Percentiles rank a stretch among this genome's conserved stretches.
Conservation (phyloP, 2,113 vertebrate species). For the Gavialis gangeticus region DNA sequence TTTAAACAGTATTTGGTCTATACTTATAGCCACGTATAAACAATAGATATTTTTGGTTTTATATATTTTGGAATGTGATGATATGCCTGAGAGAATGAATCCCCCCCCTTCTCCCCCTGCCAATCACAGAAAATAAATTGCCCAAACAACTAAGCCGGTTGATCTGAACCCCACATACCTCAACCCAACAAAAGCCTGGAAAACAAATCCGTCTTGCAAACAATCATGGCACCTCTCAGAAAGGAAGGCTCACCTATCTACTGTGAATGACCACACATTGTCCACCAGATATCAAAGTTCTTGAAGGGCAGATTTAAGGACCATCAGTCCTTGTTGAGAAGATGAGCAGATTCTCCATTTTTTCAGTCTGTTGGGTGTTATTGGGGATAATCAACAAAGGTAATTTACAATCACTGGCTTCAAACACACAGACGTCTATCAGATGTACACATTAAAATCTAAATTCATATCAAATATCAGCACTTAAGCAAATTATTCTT, state of each 20-base stretch:
- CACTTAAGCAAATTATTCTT: constrained; percentile 37
- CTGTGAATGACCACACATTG: neutral
- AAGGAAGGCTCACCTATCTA: neutral
- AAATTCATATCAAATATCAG: constrained; percentile 13
- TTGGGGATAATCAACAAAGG: neutral
- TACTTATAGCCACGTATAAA: fast-evolving
- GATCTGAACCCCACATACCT: neutral
- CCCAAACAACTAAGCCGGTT: neutral
- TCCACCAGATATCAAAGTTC: fast-evolving
- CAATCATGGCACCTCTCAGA: neutral
- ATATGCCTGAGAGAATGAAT: neutral
- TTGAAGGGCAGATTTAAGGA: neutral
- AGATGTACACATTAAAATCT: neutral
- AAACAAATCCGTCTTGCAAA: fast-evolving
- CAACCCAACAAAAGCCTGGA: neutral
- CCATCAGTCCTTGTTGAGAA: neutral
- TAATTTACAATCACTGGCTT: neutral
- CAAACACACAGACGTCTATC: neutral
- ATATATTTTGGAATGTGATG: neutral
- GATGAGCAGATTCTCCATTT: neutral
- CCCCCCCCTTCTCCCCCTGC: neutral
- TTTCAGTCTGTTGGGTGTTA: neutral
- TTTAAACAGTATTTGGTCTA: neutral
- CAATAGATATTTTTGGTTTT: neutral
- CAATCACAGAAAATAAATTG: neutral